A percentile compares a stretch with the other conserved stretches of the same genome.
These are phyloP conservation scores for Pterobdella sp. DNA, from an alignment of 2,888 invertebrate genomes.

Conservation along the genomic window DNA sequence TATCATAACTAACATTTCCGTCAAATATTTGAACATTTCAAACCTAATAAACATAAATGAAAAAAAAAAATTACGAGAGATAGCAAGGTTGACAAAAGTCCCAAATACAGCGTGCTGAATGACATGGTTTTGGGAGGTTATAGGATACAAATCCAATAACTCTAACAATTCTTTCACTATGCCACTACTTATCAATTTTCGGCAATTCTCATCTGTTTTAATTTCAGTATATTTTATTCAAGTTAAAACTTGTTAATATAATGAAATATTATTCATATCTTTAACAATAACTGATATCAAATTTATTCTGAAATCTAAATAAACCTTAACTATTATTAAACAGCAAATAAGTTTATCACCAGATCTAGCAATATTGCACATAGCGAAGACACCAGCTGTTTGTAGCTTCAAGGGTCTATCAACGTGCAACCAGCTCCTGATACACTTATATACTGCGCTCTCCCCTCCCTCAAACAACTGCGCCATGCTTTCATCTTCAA, in stretches of 20 bases:
- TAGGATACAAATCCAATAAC: slow-evolving; percentile 6
- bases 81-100: slow-evolving; percentile 21
- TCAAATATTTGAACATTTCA: not conserved
- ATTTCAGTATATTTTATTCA: not conserved
- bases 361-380: slow-evolving; percentile 26
- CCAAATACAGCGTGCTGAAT: slow-evolving; percentile 25
- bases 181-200: slow-evolving; percentile 20
- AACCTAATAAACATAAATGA: not conserved
- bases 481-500: slow-evolving; percentile 18
- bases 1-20: not conserved
- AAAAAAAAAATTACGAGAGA: slow-evolving; percentile 2
- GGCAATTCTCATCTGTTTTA: slow-evolving; percentile 16
- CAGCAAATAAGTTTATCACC: not conserved
- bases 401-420: slow-evolving; percentile 11
- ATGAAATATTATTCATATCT: not conserved
- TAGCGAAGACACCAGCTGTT: slow-evolving; percentile 20
- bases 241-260: too few species aligned
- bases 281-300: not conserved
- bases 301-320: not conserved
- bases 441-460: slow-evolving; percentile 4
- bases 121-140: not conserved
- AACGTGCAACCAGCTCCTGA: slow-evolving; percentile 15
- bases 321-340: not conserved
- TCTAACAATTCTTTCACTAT: slow-evolving; percentile 13
- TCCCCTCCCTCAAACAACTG: slow-evolving; percentile 13